Percentiles rank a stretch among this genome's conserved stretches.
Conservation (phyloP, 2,888 invertebrate genomes). For the Cosmia trapezina region DNA sequence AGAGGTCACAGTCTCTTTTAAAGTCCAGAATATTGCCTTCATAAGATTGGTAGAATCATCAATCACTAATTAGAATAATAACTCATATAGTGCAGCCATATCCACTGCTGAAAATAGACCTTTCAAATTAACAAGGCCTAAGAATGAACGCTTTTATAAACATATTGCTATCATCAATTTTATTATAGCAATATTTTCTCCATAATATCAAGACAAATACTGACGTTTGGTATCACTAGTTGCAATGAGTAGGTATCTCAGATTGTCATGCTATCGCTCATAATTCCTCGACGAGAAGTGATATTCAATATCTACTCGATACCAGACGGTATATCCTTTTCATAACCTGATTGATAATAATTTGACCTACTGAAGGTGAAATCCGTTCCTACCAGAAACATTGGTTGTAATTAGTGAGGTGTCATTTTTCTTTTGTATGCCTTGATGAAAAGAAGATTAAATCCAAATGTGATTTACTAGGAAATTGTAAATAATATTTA, state of each 20-base stretch:
- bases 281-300: neutral
- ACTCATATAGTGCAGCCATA: too few relatives aligned
- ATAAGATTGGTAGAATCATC: neutral
- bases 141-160: too few relatives aligned
- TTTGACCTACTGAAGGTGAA: neutral
- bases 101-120: too few relatives aligned
- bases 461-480: neutral
- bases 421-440: neutral
- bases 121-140: too few relatives aligned
- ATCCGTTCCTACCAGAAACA: neutral
- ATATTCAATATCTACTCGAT: slow-evolving; percentile 4
- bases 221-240: neutral
- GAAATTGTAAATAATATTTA: neutral
- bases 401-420: slow-evolving; percentile 7
- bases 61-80: neutral
- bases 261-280: neutral
- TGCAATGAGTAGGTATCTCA: neutral
- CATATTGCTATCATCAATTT: too few relatives aligned
- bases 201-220: too few relatives aligned
- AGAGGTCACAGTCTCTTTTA: too few relatives aligned
- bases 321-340: neutral
- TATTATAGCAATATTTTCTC: too few relatives aligned
- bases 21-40: too few relatives aligned
- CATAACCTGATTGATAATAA: slow-evolving; percentile 6
- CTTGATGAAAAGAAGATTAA: neutral